Conservation (phyloP, 2,797 vertebrate species). For the Sebastes vulpes region DNA sequence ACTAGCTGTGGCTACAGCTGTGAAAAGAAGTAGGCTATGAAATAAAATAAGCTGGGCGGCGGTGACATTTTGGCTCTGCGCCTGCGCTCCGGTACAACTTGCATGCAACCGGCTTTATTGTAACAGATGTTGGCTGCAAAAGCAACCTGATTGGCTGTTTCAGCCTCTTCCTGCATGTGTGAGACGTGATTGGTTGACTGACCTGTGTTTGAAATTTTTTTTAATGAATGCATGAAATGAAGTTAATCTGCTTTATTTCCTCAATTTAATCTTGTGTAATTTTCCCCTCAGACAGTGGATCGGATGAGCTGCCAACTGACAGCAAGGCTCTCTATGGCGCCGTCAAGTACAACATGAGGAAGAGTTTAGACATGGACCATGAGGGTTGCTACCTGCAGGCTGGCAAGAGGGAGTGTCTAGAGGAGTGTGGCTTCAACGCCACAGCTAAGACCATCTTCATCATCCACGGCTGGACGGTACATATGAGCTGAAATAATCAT, state of each 20-base stretch:
- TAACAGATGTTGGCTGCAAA: slow-evolving; percentile 13
- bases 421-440: slow-evolving; percentile 90
- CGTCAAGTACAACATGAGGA: slow-evolving; percentile 88
- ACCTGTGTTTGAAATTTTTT: background rate
- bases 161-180: background rate
- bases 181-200: background rate
- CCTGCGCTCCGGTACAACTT: background rate
- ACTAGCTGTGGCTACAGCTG: background rate
- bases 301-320: slow-evolving; percentile 41
- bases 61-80: background rate
- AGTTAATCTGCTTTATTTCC: background rate
- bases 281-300: slow-evolving; percentile 48
- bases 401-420: slow-evolving; percentile 75
- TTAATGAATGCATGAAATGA: no score
- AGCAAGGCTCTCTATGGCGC: background rate
- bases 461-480: slow-evolving; percentile 97
- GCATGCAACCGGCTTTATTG: background rate
- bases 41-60: background rate
- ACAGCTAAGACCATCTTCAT: slow-evolving; percentile 94
- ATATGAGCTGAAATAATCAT: background rate
- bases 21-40: slow-evolving; percentile 1
- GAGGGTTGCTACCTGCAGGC: slow-evolving; percentile 87
- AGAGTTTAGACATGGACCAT: slow-evolving; percentile 81
- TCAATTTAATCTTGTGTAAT: background rate
- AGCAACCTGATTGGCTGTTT: background rate